Conservation (phyloP, 2,113 vertebrate genomes). For the Ramphastos sulfuratus region DNA sequence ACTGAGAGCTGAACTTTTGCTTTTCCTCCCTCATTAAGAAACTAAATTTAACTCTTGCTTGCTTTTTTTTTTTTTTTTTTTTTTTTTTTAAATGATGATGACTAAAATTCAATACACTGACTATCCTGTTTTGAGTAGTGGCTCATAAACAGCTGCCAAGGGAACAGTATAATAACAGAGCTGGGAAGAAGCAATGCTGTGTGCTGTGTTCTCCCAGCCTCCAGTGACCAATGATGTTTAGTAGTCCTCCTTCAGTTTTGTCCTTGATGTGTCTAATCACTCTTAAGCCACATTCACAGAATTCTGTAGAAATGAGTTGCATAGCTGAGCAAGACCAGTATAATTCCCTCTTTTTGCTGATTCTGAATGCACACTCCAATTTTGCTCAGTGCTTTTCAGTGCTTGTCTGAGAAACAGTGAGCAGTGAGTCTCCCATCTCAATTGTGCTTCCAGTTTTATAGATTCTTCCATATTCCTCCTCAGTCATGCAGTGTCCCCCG, state of each 20-base stretch:
- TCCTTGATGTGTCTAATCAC: not conserved
- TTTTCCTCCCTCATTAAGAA: not conserved
- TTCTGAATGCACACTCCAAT: not conserved
- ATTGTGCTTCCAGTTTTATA: accelerated
- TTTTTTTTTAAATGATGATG: not conserved
- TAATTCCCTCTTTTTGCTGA: not conserved
- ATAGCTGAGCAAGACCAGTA: not conserved
- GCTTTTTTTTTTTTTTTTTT: not conserved
- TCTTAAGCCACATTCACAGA: not conserved
- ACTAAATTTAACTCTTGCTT: not conserved
- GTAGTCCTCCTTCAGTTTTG: not conserved
- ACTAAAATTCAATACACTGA: not conserved
- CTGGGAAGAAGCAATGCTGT: not conserved
- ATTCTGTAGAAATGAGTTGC: not conserved
- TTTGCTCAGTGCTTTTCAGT: not conserved
- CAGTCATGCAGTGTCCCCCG: not conserved
- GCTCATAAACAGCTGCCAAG: not conserved
- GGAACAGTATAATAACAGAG: not conserved
- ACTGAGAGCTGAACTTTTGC: not conserved
- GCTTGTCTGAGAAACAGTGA: not conserved
- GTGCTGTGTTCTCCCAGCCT: not conserved
- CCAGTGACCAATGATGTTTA: not conserved
- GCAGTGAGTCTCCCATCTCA: not conserved
- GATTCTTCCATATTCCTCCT: not conserved
- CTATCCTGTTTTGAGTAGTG: not conserved